Base-by-base conservation (phyloP, 2,888 invertebrate species). In the Lycia hirtaria region DNA sequence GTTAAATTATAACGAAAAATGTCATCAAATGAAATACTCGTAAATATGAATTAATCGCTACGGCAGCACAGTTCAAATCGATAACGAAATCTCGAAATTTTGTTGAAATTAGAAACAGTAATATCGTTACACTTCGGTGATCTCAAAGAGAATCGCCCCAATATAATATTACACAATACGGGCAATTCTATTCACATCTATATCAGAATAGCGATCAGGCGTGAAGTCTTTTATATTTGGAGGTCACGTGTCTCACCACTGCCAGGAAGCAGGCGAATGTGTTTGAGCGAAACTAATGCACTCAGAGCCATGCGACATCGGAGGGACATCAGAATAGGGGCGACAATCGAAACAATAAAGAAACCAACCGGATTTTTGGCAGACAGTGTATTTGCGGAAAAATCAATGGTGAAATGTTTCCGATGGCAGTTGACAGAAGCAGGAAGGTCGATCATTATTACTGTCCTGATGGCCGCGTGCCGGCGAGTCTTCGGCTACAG, bases 271-370 rank as follows among this genome's bases (percentile, higher is more conserved):
- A 85, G 78, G 72, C 75, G 81, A 78, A 85, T 85, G 85, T 83
- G 83, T 85, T 86, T 85, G 85, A 85, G 87, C 89, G 88, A 81
- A 81, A 83, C 90, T 89, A 92, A 91, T 89, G 87, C 84, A 88
- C 90, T 91, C 86, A 87, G 83, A 87, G 84, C 84, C 86, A 85
- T 84, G 85, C 79, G 85, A 86, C 83, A 80, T 76, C 60, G 54
- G 55, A 67, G 67, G 77, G 77, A 49, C 68, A 67, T 45, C 10
- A 59, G 58, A 65, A 64, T 63, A 66, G 61, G 72, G 78, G 75
- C 69, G 71, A 72, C 67, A 68, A 67, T 67, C 70, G 61, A 78
- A 75, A 78, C 78, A 80, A 78, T 74, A 67, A 65, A 56, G 65
- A 67, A 69, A 70, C 63, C 67, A 68, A 72, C 69, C 65, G 69